Base-by-base conservation (phyloP, 2,888 invertebrate genomes). In the Incurvaria masculella region DNA sequence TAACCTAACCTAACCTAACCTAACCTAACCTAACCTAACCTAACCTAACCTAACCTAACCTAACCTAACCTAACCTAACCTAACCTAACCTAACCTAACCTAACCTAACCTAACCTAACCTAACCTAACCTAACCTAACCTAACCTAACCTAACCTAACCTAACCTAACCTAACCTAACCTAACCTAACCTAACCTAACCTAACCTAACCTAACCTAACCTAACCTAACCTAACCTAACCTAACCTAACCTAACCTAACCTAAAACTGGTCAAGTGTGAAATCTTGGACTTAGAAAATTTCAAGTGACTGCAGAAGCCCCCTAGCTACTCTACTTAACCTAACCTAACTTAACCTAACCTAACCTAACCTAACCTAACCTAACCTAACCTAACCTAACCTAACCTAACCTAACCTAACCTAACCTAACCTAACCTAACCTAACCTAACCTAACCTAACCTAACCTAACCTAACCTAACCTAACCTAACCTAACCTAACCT, bases 401-500 rank as follows among this genome's bases (percentile, higher is more conserved):
- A n/a, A n/a, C n/a, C n/a, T n/a, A n/a, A n/a, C n/a, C n/a, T 47
- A 47, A 47, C 47, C 47, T 47, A 47, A 47, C 47, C 47, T 47
- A 47, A 47, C 47, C 47, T 47, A 47, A 47, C 47, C 47, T 47
- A 47, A 43, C 47, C 47, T 47, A 47, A 47, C 47, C 52, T 42
- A 52, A 44, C 50, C 48, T 41, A 50, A 50, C 48, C 49, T 38
- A 49, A 47, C 46, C 50, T 45, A 52, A 49, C 49, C 51, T 45
- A 50, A 49, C 49, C 49, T 38, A 52, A 49, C 56, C 56, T 48
- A 56, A 56, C 53, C 52, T 51, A 56, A 53, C 55, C 53, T 49
- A 58, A 53, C 55, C 47, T 49, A 49, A 52, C 51, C 56, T 46
- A 52, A 55, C 51, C 56, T 50, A 53, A 57, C 56, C 55, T 47